Percentiles rank a stretch among this genome's conserved stretches.
Conservation (phyloP, 2,113 vertebrate species). For the Actenoides lindsayi region DNA sequence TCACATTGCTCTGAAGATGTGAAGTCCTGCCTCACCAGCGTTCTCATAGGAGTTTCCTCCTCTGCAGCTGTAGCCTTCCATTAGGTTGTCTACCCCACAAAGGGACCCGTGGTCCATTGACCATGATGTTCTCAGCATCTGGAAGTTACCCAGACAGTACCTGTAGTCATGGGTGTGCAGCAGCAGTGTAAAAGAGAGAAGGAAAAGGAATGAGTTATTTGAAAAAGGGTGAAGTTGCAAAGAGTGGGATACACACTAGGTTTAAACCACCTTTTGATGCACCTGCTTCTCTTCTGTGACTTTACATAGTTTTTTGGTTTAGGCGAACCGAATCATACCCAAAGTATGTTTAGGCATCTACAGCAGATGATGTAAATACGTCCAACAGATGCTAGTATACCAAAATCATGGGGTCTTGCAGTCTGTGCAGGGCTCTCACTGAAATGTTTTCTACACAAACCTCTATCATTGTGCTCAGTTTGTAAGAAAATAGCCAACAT, state of each 20-base stretch:
- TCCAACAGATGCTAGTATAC: not conserved
- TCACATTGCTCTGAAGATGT: not conserved
- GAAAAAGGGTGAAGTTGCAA: not conserved
- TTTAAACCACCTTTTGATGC: not conserved
- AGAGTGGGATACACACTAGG: not conserved
- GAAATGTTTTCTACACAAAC: accelerated
- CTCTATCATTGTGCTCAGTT: accelerated
- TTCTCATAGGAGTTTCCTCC: not conserved
- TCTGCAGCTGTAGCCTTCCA: not conserved
- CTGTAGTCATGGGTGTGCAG: not conserved
- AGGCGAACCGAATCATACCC: not conserved
- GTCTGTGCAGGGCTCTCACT: not conserved
- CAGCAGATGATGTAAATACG: not conserved
- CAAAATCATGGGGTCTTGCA: not conserved
- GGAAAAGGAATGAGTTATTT: not conserved
- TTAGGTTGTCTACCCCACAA: not conserved
- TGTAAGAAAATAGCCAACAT: not conserved
- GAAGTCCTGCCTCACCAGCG: accelerated
- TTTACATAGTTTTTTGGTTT: not conserved
- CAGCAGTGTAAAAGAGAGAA: not conserved
- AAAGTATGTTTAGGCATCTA: not conserved
- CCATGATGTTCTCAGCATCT: not conserved
- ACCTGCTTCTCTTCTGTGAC: not conserved
- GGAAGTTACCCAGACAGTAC: not conserved
- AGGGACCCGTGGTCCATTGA: not conserved